Evolutionary conservation across 53 echinoderm and acorn worm genomes (phyloP).

Genomic region (Arbacia lixula): DNA sequence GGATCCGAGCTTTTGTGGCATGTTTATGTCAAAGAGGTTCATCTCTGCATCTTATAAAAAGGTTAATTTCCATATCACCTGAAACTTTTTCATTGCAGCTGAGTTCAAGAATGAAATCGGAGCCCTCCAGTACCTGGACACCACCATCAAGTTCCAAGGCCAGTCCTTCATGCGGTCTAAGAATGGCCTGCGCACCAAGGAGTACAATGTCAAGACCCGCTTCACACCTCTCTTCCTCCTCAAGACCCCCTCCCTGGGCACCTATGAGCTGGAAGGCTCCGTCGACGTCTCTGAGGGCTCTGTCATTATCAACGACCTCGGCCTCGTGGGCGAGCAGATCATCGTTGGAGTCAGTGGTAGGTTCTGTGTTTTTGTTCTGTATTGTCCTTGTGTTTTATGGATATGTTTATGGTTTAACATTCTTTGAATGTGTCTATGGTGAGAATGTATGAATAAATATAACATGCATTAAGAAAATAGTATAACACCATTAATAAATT

Average conservation of each 20-base stretch:
- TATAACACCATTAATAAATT: too few relatives aligned
- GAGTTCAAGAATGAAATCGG: slow-evolving; percentile 30
- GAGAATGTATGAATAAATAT: too few relatives aligned
- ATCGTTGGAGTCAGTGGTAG: background rate
- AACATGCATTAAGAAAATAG: too few relatives aligned
- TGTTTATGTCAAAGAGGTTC: too few relatives aligned
- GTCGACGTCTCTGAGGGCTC: background rate
- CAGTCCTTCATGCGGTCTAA: background rate
- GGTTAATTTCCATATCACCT: too few relatives aligned
- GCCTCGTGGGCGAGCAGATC: background rate
- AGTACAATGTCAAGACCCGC: background rate
- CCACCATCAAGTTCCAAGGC: slow-evolving; percentile 1
- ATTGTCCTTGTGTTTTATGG: too few relatives aligned
- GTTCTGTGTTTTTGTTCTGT: too few relatives aligned
- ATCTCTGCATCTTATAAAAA: too few relatives aligned
- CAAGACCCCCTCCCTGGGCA: background rate
- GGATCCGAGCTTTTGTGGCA: too few relatives aligned
- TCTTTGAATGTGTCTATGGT: too few relatives aligned
- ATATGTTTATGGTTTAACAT: too few relatives aligned
- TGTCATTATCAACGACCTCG: slow-evolving; percentile 24
- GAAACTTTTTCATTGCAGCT: slow-evolving; percentile 5
- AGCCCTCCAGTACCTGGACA: slow-evolving; percentile 20
- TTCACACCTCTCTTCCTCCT: slow-evolving; percentile 29
- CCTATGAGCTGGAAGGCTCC: background rate
- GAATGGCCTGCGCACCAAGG: background rate